Percentiles rank a stretch among this genome's conserved stretches.
Evolutionary conservation across 2,113 vertebrate genomes (phyloP).

Genomic region (Cervus canadensis): DNA sequence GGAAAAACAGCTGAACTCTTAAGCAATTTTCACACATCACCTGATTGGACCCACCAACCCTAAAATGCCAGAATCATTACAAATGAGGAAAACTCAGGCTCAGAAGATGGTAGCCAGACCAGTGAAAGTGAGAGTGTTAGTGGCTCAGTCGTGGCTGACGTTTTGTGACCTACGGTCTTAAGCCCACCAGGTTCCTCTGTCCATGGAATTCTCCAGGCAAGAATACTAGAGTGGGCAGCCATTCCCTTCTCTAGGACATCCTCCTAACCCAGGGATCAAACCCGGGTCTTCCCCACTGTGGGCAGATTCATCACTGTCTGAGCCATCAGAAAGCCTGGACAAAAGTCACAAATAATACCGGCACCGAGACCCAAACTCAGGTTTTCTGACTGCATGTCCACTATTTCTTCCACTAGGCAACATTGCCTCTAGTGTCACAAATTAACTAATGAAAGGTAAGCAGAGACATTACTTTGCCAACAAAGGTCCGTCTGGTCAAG

Average conservation of each 20-base stretch:
- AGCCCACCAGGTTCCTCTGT: neutral
- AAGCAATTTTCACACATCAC: neutral
- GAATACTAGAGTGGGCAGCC: neutral
- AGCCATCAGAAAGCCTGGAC: neutral
- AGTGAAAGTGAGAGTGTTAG: neutral
- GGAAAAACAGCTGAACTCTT: neutral
- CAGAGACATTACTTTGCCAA: too few species aligned
- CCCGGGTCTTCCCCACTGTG: neutral
- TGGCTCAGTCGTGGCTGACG: neutral
- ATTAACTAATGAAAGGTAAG: neutral
- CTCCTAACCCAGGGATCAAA: neutral
- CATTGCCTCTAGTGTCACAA: neutral
- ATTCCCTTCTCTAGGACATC: neutral
- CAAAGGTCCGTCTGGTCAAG: too few species aligned
- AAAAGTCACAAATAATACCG: neutral
- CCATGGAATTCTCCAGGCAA: neutral
- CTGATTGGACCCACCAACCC: neutral
- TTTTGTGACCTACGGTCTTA: neutral
- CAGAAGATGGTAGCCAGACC: neutral
- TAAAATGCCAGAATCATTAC: neutral
- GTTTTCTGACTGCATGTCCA: neutral
- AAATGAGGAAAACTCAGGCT: neutral
- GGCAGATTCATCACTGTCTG: neutral
- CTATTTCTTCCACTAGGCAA: neutral
- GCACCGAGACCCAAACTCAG: neutral